phyloP scores from a whole-genome alignment of 2,888 invertebrate species.

The Automeris io region DNA sequence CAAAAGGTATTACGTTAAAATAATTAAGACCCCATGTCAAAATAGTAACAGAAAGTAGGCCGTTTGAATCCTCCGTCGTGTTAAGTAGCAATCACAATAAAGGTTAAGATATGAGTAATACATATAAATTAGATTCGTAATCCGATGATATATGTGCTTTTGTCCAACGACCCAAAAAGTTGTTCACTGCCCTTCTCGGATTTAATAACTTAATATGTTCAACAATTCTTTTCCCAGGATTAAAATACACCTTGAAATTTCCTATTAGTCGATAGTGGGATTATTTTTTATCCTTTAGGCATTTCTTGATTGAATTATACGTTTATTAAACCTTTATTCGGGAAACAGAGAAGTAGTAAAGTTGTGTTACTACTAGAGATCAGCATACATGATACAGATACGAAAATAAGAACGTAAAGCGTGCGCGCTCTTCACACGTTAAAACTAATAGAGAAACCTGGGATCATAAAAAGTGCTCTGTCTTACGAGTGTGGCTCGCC shows the following conservation, averaged over 20 bases:
- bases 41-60: conserved; percentile 51
- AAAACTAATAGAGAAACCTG: conserved; percentile 28
- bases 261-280: conserved; percentile 20
- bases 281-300: conserved; percentile 16
- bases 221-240: conserved; percentile 48
- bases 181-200: conserved; percentile 37
- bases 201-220: conserved; percentile 63
- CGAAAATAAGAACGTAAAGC: conserved; percentile 7
- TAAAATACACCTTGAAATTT: conserved; percentile 31
- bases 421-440: conserved; percentile 14
- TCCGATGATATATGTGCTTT: conserved; percentile 63
- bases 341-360: not conserved
- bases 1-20: conserved; percentile 62
- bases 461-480: conserved; percentile 28
- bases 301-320: conserved; percentile 7
- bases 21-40: conserved; percentile 70
- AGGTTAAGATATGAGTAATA: conserved; percentile 50
- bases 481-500: conserved; percentile 29
- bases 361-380: not conserved
- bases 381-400: conserved; percentile 9
- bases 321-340: not conserved
- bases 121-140: conserved; percentile 65
- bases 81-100: conserved; percentile 58
- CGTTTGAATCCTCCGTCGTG: conserved; percentile 43
- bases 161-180: conserved; percentile 41